A percentile compares a stretch with the other conserved stretches of the same genome.
phyloP scores from a whole-genome alignment of 1,140 invertebrate genomes.

The Melanaphis sacchari region DNA sequence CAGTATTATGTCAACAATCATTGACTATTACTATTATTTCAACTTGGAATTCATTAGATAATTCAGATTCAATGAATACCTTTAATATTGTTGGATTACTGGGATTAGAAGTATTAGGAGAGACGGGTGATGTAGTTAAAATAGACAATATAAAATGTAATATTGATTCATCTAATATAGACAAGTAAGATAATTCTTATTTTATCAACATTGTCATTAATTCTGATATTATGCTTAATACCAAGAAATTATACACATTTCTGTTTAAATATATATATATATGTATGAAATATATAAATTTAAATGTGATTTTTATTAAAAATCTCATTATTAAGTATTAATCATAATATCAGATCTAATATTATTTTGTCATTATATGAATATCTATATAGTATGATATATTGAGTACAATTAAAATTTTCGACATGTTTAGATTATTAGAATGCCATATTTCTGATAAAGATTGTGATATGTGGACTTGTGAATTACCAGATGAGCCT shows the following conservation, averaged over 20 bases:
- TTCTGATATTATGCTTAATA: neutral
- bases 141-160: constrained; percentile 60
- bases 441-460: constrained; percentile 66
- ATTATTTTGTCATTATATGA: neutral
- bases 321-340: neutral
- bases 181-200: constrained; percentile 40
- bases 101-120: constrained; percentile 67
- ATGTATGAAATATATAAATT: neutral
- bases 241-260: neutral
- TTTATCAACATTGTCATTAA: neutral
- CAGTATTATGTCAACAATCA: constrained; percentile 60
- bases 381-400: neutral
- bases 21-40: constrained; percentile 58
- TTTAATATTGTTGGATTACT: constrained; percentile 65
- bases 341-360: neutral
- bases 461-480: constrained; percentile 71
- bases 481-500: constrained; percentile 62
- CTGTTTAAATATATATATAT: neutral
- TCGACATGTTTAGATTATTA: constrained; percentile 39
- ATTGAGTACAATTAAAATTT: constrained; percentile 21
- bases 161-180: constrained; percentile 29
- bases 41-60: constrained; percentile 59
- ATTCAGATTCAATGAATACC: constrained; percentile 23
- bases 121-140: constrained; percentile 62
- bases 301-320: neutral